phyloP scores from a whole-genome alignment of 2,888 invertebrate genomes.

The Eurytoma californica region DNA sequence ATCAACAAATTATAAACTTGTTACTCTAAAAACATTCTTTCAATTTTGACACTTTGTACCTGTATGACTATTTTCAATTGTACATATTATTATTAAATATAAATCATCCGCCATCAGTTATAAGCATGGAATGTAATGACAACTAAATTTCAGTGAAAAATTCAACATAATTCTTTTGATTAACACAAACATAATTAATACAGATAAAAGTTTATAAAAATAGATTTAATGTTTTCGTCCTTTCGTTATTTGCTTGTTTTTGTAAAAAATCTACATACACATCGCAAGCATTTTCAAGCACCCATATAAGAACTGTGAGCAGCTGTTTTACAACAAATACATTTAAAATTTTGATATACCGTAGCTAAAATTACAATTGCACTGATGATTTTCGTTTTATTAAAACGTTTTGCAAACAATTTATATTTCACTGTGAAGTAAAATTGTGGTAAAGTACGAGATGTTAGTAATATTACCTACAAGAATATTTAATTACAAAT shows the following conservation, averaged over 20 bases:
- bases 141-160: conserved; percentile 56
- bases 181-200: conserved; percentile 67
- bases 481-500: not conserved
- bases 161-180: conserved; percentile 54
- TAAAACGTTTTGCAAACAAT: not conserved
- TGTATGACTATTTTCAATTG: conserved; percentile 18
- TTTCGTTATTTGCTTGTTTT: conserved; percentile 22
- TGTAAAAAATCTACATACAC: conserved; percentile 37
- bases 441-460: not conserved
- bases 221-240: conserved; percentile 59
- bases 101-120: conserved; percentile 18
- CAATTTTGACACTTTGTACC: conserved; percentile 37
- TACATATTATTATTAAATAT: conserved; percentile 22
- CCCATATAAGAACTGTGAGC: not conserved
- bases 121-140: conserved; percentile 44
- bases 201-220: conserved; percentile 68
- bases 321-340: conserved; percentile 2
- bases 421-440: conserved; percentile 16
- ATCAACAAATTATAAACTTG: conserved; percentile 50
- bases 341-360: conserved; percentile 18
- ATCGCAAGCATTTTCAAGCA: conserved; percentile 40
- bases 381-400: conserved; percentile 1
- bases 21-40: conserved; percentile 36
- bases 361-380: conserved; percentile 16
- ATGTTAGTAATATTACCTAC: conserved; percentile 12